Conservation (phyloP, 2,797 vertebrate genomes). For the Urophycis tenuis region DNA sequence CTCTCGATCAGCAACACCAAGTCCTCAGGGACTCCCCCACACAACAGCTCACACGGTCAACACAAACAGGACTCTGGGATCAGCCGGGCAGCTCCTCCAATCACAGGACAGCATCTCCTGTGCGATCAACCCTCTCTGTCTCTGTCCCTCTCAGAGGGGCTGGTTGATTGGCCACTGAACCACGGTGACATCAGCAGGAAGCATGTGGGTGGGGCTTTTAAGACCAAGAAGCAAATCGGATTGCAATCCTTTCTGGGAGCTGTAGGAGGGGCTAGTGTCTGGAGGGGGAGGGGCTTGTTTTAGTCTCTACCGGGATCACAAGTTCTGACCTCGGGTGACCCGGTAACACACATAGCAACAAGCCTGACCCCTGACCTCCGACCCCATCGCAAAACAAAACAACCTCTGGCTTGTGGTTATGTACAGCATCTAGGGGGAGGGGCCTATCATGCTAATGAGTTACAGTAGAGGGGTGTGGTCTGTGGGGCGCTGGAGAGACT, state of each 20-base stretch:
- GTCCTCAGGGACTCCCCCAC: too few relatives aligned
- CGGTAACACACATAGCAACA: background rate
- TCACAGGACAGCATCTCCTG: background rate
- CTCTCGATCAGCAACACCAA: too few relatives aligned
- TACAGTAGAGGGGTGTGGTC: background rate
- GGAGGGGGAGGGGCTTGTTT: background rate
- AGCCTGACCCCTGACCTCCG: background rate
- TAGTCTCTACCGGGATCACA: constrained; percentile 15
- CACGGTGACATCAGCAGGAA: background rate
- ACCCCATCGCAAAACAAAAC: background rate
- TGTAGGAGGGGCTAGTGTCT: background rate
- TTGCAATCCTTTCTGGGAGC: background rate
- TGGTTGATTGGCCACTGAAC: background rate
- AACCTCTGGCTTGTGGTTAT: constrained; percentile 50
- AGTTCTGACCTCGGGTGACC: background rate
- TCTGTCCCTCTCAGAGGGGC: background rate
- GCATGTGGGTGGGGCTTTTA: background rate
- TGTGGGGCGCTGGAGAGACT: constrained; percentile 5
- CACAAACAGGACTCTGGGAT: background rate
- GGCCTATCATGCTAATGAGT: constrained; percentile 2
- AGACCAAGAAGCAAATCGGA: background rate
- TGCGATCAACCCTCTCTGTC: background rate
- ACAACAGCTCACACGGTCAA: background rate
- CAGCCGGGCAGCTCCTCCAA: background rate
- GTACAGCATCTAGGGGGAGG: constrained; percentile 42